Evolutionary conservation across 2,888 invertebrate genomes (phyloP), one percentile per base, ranked within the genome.

Genomic region (Sipunculus nudus): DNA sequence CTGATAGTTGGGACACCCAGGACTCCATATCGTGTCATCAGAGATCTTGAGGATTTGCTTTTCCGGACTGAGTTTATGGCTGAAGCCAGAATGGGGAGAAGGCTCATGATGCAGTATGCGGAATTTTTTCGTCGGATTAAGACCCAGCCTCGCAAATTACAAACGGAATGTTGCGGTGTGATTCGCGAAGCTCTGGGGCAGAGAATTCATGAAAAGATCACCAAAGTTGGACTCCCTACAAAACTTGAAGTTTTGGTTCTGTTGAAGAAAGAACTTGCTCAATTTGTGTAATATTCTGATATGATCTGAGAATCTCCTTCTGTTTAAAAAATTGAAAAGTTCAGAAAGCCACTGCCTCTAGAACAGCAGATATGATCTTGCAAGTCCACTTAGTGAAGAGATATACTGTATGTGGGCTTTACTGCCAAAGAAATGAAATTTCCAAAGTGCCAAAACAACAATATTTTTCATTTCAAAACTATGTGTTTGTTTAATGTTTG

Each of bases 201-300:
- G 4, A 65, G 72, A 19, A 72, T 75, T 3, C 63, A 66, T 13
- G 29, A 47, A 6, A 79, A 78, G 57, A 72, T 78, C 3, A 57
- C 61, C 6, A 38, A 54, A 6, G 59, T 82, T 47, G 74, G 75
- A 1, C 29, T 81, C 19, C 80, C 79, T 3, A 67, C 62, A 10
- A 74, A 71, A 48, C 50, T 80, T 35, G 76, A 77, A 52, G 74
- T 78, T 26, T 82, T 75, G 58, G 57, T 82, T 29, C 54, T 76
- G 10, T 75, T 81, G 75, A 69, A 68, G 21, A 75, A 76, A 41
- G 47, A 39, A 19, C 35, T 58, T n/a, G n/a, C n/a, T n/a, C n/a
- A n/a, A n/a, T n/a, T n/a, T n/a, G n/a, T n/a, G n/a, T n/a, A n/a
- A n/a, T n/a, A n/a, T n/a, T n/a, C n/a, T n/a, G n/a, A n/a, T n/a